Evolutionary conservation across 2,797 vertebrate species (phyloP).

Genomic region (Danio albolineatus): DNA sequence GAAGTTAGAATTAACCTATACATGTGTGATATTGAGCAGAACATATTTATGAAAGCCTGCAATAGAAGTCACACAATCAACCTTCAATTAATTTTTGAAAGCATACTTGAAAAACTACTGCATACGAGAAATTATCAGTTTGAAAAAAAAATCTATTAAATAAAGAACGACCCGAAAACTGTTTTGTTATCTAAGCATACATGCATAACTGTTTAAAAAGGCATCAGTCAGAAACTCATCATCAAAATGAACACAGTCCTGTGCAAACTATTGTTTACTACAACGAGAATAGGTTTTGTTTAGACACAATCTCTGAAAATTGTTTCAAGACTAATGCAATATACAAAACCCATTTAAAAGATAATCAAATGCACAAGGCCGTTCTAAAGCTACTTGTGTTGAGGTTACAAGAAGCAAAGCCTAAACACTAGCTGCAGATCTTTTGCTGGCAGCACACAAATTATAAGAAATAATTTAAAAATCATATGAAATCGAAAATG

Average conservation of each 20-base stretch:
- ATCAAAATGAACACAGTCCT: slow-evolving; percentile 3
- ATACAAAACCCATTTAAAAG: slow-evolving; percentile 55
- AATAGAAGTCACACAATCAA: neutral
- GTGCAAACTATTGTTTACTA: slow-evolving; percentile 32
- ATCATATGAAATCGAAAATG: neutral
- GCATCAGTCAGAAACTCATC: slow-evolving; percentile 17
- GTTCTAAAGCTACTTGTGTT: slow-evolving; percentile 41
- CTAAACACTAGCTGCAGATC: neutral
- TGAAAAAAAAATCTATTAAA: neutral
- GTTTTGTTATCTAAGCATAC: neutral
- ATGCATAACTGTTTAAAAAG: neutral
- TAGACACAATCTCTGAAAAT: slow-evolving; percentile 47
- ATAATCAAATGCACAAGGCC: slow-evolving; percentile 51
- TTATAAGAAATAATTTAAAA: neutral
- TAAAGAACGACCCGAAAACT: neutral
- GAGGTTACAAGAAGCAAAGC: slow-evolving; percentile 22
- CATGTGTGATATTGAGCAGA: slow-evolving; percentile 14
- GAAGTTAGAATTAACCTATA: slow-evolving; percentile 16
- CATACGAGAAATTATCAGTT: neutral
- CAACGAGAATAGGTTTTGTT: slow-evolving; percentile 32
- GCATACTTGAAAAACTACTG: neutral
- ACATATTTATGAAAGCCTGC: neutral
- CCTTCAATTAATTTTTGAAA: neutral
- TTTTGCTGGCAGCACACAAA: neutral
- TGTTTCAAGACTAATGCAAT: slow-evolving; percentile 52